Base-by-base conservation (phyloP, 30 jellyfish, hydroid and myxozoan genomes). In the Pelagia noctiluca region DNA sequence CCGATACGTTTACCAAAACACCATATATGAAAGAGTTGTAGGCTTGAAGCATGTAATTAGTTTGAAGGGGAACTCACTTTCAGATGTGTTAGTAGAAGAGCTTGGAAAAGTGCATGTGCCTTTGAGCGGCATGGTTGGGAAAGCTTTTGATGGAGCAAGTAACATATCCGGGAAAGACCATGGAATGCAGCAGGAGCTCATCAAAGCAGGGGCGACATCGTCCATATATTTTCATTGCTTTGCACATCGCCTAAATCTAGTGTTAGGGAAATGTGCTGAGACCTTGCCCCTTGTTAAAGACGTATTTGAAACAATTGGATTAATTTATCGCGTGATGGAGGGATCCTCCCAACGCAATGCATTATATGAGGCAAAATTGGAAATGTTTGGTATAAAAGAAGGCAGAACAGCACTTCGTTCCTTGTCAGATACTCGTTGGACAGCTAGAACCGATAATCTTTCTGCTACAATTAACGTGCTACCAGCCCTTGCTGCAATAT, bases 401-500 rank as follows among this genome's bases (percentile, higher is more conserved):
- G 75, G 91, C 22, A 68, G 62, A 32, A 80, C 60, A 1, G 87
- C 91, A 21, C 87, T 80, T 18, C 75, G 63, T 19, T 57, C 66
- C n/a, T 22, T 80, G 48, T 80, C 91, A 80, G 91, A 80, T 49
- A 66, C 91, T 31, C 61, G 75, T 18, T 80, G 91, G 91, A 63
- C 91, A 3, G 85, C 91, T 16, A 42, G 75, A 50, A 63, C n/a
- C n/a, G n/a, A 63, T 53, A 63, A 66, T 67, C 91, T 37, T 21
- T 29, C 84, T 8, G 62, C 85, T 60, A 80, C 76, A 19, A 52
- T 50, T 28, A 80, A 65, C 50, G 48, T 42, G 12, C 52, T 80
- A 46, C 76, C 47, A 33, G 85, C 87, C 50, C 22, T 64, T 24
- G 48, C 35, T 63, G 91, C 91, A 21, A 46, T 71, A 28, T 37